Conservation (phyloP, 2,888 invertebrate species). For the Ophion slaviceki region DNA sequence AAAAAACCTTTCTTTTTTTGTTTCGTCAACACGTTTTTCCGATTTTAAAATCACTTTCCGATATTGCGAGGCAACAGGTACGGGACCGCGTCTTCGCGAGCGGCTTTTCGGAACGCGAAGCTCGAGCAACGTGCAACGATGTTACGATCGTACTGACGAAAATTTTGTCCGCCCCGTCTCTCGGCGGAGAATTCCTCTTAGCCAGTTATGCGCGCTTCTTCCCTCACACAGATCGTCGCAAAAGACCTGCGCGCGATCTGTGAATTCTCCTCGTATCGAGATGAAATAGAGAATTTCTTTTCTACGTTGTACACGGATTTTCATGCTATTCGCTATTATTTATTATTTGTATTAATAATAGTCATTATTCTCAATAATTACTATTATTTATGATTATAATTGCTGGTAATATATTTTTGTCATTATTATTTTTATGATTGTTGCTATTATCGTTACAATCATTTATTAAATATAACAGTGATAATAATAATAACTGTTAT, state of each 20-base stretch:
- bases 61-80: slow-evolving; percentile 38
- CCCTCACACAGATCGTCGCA: slow-evolving; percentile 20
- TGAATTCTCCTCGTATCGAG: slow-evolving; percentile 4
- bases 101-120: slow-evolving; percentile 4
- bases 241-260: slow-evolving; percentile 48
- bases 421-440: too few relatives aligned
- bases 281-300: neutral
- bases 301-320: neutral
- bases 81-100: too few relatives aligned
- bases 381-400: too few relatives aligned
- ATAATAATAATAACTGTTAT: too few relatives aligned
- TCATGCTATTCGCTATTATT: too few relatives aligned
- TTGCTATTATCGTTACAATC: too few relatives aligned
- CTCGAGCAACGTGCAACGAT: slow-evolving; percentile 31
- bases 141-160: slow-evolving; percentile 65
- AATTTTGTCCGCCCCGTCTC: slow-evolving; percentile 44
- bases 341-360: too few relatives aligned
- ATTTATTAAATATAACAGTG: too few relatives aligned
- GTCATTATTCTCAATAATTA: too few relatives aligned
- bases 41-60: neutral
- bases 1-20: neutral
- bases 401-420: too few relatives aligned
- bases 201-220: slow-evolving; percentile 5
- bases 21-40: neutral
- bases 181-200: slow-evolving; percentile 12